Evolutionary conservation across 1,140 invertebrate genomes (phyloP).

Genomic region (Pristionchus pacificus): DNA sequence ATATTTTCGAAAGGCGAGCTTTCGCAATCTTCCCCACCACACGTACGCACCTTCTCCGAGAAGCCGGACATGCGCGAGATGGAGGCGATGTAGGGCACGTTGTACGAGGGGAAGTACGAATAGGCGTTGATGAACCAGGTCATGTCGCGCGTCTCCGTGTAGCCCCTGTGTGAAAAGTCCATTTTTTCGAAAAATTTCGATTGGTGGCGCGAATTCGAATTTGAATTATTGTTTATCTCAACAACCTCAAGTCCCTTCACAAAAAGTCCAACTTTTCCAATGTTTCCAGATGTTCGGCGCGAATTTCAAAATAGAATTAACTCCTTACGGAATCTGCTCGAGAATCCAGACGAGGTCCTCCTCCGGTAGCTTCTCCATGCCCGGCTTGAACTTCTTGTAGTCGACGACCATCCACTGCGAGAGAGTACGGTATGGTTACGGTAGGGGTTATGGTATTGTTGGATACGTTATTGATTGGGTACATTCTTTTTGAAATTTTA

Average conservation of each 20-base stretch:
- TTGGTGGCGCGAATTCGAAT: too few species aligned
- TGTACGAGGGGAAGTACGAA: constrained; percentile 75
- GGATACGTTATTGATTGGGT: too few species aligned
- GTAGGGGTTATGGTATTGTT: too few species aligned
- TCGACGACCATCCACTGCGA: constrained; percentile 79
- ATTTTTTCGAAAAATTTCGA: not conserved
- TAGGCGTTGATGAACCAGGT: constrained; percentile 68
- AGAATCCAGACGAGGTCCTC: constrained; percentile 71
- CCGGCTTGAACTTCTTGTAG: constrained; percentile 66
- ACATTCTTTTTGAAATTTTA: too few species aligned
- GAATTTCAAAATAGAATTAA: too few species aligned
- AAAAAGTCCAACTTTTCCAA: too few species aligned
- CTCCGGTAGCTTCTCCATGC: constrained; percentile 58
- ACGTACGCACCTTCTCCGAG: constrained; percentile 36
- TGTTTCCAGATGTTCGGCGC: too few species aligned
- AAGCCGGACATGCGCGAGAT: constrained; percentile 66
- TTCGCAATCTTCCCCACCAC: not conserved
- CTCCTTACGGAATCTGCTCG: constrained; percentile 77
- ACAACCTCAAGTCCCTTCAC: too few species aligned
- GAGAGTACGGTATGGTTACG: not conserved
- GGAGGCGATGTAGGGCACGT: constrained; percentile 72
- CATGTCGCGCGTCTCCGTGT: constrained; percentile 64
- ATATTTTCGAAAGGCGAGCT: constrained; percentile 20
- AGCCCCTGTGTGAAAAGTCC: constrained; percentile 55
- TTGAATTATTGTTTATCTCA: too few species aligned